Conservation (phyloP, 2,888 invertebrate species). For the Malthinus seriepunctatus region DNA sequence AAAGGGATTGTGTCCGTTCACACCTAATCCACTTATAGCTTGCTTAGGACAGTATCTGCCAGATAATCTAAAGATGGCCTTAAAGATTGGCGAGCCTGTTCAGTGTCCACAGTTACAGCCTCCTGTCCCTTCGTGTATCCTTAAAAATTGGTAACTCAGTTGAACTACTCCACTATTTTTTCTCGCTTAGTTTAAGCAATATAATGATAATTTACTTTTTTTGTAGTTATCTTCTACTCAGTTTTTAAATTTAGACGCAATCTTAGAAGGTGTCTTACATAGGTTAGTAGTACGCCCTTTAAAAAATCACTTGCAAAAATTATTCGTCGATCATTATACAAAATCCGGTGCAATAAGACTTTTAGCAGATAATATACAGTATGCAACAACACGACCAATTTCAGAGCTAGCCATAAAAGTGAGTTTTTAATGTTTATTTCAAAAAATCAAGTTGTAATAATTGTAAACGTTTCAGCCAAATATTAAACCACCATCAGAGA, state of each 20-base stretch:
- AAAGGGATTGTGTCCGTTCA: no score
- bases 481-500: constrained; percentile 75
- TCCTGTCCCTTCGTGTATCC: no score
- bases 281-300: constrained; percentile 86
- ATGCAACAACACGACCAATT: constrained; percentile 68
- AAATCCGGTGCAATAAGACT: constrained; percentile 71
- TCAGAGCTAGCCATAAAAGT: constrained; percentile 73
- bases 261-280: constrained; percentile 93
- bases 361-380: constrained; percentile 71
- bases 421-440: constrained; percentile 26
- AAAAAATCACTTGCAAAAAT: constrained; percentile 78
- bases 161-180: no score
- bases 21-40: no score
- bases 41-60: no score
- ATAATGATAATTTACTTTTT: neutral
- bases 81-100: no score
- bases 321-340: constrained; percentile 89
- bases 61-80: no score
- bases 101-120: no score
- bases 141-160: no score
- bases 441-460: neutral
- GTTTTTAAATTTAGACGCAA: constrained; percentile 93
- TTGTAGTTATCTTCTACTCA: constrained; percentile 81
- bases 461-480: constrained; percentile 59
- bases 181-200: no score